Evolutionary conservation across 1,140 invertebrate genomes (phyloP), one percentile per base, ranked within the genome.

Genomic region (Brachionus calyciflorus): DNA sequence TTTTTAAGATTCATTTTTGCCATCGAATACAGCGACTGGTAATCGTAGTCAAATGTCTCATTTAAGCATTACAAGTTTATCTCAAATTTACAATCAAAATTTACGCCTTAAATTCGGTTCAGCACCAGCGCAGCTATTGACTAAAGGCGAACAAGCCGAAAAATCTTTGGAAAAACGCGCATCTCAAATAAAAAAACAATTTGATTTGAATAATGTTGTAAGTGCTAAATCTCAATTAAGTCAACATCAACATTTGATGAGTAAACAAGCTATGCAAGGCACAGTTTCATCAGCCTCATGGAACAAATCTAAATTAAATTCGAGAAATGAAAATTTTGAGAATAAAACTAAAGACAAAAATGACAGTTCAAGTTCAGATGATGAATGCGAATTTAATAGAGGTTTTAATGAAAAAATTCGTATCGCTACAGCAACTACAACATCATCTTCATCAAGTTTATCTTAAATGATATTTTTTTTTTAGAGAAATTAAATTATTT

Each of bases 11-110:
- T 76, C 70, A 28, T 76, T 76, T 46, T 46, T 76, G n/a, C 70
- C 70, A 55, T 76, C 70, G 37, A 55, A 44, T 41, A 76, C 33
- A 24, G 49, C 49, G 0, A 76, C 70, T 28, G 70, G 33, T 19
- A 73, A 73, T 55, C n/a, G 51, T 12, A 73, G 69, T 73, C 69
- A 55, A 51, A 40, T 49, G 69, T 73, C 69, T 0, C 69, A 73
- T 24, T 40, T 73, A 24, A 73, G 69, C 21, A 73, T 73, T 4
- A 41, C 30, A n/a, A 73, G 69, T 21, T 33, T 73, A 9, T 73
- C 69, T 2, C 69, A 73, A 51, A 49, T 73, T 53, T 73, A 73
- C 37, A 55, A 55, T 24, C 69, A 73, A 73, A 73, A 73, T 73
- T 28, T 73, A 14, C 44, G 69, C 14, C 41, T 73, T 33, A 73